Conservation (phyloP, 1,140 invertebrate genomes). For the Cylas formicarius region DNA sequence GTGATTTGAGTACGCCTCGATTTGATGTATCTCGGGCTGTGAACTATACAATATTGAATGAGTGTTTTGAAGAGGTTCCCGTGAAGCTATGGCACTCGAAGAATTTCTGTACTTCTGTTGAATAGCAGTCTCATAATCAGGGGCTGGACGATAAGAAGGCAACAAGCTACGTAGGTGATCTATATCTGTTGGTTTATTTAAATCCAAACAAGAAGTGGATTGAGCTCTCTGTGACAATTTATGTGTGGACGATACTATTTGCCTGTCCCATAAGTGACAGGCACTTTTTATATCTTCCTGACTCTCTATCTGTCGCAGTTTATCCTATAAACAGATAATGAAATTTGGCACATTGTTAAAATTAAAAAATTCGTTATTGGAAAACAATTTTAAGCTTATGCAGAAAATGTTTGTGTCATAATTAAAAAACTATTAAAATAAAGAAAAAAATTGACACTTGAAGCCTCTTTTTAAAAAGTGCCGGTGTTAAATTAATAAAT, state of each 20-base stretch:
- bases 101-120: constrained; percentile 65
- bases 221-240: constrained; percentile 50
- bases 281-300: constrained; percentile 37
- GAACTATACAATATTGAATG: constrained; percentile 50
- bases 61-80: constrained; percentile 33
- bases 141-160: constrained; percentile 84
- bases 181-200: constrained; percentile 50
- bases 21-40: constrained; percentile 56
- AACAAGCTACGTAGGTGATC: constrained; percentile 60
- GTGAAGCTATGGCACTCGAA: constrained; percentile 37
- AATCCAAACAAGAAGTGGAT: constrained; percentile 62
- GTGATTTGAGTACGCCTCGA: constrained; percentile 32
- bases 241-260: constrained; percentile 22
- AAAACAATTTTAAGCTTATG: no score
- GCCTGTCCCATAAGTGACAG: constrained; percentile 27
- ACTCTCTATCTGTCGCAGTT: constrained; percentile 32
- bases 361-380: no score
- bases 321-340: constrained; percentile 17
- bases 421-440: no score
- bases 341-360: no score
- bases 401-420: no score
- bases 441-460: no score
- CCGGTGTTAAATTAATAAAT: no score
- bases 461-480: no score
- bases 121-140: constrained; percentile 90